Base-by-base conservation (phyloP, 2,888 invertebrate species). In the Sesia bembeciformis region DNA sequence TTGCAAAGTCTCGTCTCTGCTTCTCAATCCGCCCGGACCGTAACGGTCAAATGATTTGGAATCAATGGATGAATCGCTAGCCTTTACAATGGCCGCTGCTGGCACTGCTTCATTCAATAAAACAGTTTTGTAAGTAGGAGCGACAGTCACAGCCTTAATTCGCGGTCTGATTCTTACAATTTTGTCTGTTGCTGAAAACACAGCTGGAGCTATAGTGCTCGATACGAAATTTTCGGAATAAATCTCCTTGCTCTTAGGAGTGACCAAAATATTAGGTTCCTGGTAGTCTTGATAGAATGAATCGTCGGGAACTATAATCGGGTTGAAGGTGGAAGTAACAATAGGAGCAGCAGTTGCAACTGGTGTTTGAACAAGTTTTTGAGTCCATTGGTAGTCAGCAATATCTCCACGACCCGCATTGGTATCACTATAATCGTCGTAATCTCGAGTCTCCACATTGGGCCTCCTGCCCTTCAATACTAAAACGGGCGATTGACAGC, bases 11-110 rank as follows among this genome's bases (percentile, higher is more conserved):
- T 92, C 92, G 52, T 91, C 90, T 58, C 90, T 79, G 60, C 90
- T 88, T 61, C 92, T 86, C 76, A 85, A 85, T 39, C 92, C 92
- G n/a, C 91, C 92, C 0, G 92, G 92, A 8, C 92, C 92, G 60
- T 91, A 92, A 6, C 92, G 84, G 64, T 93, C 91, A 60, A 91
- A 91, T 0, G 89, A 74, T 61, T 88, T 88, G n/a, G 88, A 79
- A 5, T 87, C 78, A 38, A 85, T 60, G 4, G 3, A 40, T 7
- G 39, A 38, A 39, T 39, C 38, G 23, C 55, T 52, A 42, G 72
- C 72, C 52, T 74, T 69, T 40, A 68, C 60, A 39, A 63, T 58
- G 39, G 61, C 62, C 43, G 69, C 65, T 38, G 82, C 76, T 42
- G 78, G 67, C n/a, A 74, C 74, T 62, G 81, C 79, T 65, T 84